Base-by-base conservation (phyloP, 2,888 invertebrate species). In the Cylloceria caligata region DNA sequence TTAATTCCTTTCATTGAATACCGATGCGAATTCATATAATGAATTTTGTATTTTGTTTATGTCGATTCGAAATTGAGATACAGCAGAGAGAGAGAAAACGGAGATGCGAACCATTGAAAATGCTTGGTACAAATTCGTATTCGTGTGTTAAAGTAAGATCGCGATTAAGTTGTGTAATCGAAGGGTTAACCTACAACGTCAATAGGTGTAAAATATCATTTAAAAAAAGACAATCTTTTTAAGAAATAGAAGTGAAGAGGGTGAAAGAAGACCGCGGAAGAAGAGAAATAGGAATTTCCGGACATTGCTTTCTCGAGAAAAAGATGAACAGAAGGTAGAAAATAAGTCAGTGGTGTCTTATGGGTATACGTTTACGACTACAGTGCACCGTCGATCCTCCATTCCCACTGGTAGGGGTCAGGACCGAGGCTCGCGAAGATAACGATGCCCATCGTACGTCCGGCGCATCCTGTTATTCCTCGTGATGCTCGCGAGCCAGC, bases 391-490 rank as follows among this genome's bases (percentile, higher is more conserved):
- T 78, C 42, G n/a, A 71, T 72, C 39, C 52, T 69, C 42, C 78
- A 64, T n/a, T 45, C 34, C 65, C 45, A 45, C 52, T 13, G 57
- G 60, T 52, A 74, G 19, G 39, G 65, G 34, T 36, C 24, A 81
- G 74, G 42, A 47, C 73, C 30, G 74, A 74, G 62, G 52, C 79
- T 80, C 81, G 86, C 82, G 81, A 86, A 85, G 89, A 90, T 90
- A 90, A 90, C 89, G 89, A 90, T 88, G 90, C 89, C 90, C 89
- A 88, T 83, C 80, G 82, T 64, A 80, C 60, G 81, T 83, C 75
- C 83, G 82, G 81, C 80, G 86, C 85, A 85, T 86, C 88, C 89
- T 89, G 90, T 90, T 89, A 89, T 90, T 89, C 86, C 86, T 87
- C 84, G 83, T 84, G 16, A 11, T 65, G 19, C 86, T 86, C 83